Base-by-base conservation (phyloP, 53 echinoderm and acorn worm genomes). In the Holothuria leucospilota region DNA sequence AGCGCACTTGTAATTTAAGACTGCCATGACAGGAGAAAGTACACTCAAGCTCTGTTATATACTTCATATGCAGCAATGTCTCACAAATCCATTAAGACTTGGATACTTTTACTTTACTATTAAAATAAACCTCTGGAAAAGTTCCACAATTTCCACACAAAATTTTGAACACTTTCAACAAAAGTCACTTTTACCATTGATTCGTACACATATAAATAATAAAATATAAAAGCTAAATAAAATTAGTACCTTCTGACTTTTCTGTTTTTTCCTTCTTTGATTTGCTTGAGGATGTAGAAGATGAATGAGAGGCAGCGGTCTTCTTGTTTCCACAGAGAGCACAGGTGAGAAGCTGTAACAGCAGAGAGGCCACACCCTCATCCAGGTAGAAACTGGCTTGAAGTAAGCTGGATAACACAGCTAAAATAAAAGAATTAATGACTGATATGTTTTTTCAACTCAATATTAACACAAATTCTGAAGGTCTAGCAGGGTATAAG, bases 331-430 rank as follows among this genome's bases (percentile, higher is more conserved):
- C 98, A 90, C 98, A 97, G 69, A 97, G 95, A 78, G 98, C 98
- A 60, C 95, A 95, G 59, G 98, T 95, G 77, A 97, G 73, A 6
- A 97, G 92, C 69, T 97, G 98, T 0, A 97, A 93, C 28, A 97
- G 86, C 42, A 95, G 86, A 14, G 97, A 95, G 8, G 98, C 83
- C 51, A 97, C 98, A 30, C 98, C 98, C 70, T 95, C 95, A 52
- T 95, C 98, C 29, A 97, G 89, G 78, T 93, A 93, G 81, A 97
- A 95, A 53, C 98, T 97, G 10, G 98, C 98, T 71, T 97, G 95
- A 59, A 95, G 98, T 15, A 97, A 88, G 71, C 93, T 93, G 39
- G 93, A 92, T 40, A 97, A 73, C 7, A 97, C 98, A 61, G 91
- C 98, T 97, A 64, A 1, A 63, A 49, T 82, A 56, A 56, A 12